Conservation (phyloP, 2,888 invertebrate species). For the Parnassius smintheus region DNA sequence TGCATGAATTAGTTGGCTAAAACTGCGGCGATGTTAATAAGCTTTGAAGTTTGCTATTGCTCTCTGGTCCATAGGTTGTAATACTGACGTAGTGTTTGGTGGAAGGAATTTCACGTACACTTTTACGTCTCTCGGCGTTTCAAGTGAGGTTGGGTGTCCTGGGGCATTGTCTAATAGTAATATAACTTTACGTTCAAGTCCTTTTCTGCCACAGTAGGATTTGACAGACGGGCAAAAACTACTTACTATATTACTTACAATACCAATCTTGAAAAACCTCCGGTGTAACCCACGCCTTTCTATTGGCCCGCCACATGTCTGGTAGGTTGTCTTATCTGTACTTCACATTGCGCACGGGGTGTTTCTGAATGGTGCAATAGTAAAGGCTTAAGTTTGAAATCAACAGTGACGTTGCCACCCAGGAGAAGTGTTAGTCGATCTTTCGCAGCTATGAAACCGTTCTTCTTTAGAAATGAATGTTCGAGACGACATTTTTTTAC, state of each 20-base stretch:
- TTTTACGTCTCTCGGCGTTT: conserved; percentile 26
- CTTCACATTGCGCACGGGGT: conserved; percentile 39
- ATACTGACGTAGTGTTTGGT: conserved; percentile 14
- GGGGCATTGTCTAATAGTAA: conserved; percentile 33
- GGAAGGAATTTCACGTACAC: too few species aligned
- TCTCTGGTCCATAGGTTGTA: conserved; percentile 24
- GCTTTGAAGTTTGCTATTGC: conserved; percentile 29
- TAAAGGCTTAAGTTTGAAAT: conserved; percentile 23
- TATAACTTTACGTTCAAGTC: conserved; percentile 32
- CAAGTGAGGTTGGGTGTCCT: conserved; percentile 29
- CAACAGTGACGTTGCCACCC: conserved; percentile 38
- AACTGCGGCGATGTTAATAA: conserved; percentile 1
- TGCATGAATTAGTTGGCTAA: conserved; percentile 29
- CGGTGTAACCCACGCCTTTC: conserved; percentile 41
- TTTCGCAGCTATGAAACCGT: conserved; percentile 40
- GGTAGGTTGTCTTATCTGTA: conserved; percentile 38
- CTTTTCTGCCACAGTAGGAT: conserved; percentile 27
- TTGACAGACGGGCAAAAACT: conserved; percentile 33
- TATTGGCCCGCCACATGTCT: conserved; percentile 35
- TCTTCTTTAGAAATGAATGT: conserved; percentile 30
- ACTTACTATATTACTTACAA: conserved; percentile 10
- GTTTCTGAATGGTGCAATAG: conserved; percentile 34
- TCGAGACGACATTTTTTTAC: not conserved
- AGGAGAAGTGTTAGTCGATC: conserved; percentile 40
- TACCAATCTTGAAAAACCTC: conserved; percentile 37